Conservation (phyloP, 1,140 invertebrate genomes). For the Drosophila micromelanica region DNA sequence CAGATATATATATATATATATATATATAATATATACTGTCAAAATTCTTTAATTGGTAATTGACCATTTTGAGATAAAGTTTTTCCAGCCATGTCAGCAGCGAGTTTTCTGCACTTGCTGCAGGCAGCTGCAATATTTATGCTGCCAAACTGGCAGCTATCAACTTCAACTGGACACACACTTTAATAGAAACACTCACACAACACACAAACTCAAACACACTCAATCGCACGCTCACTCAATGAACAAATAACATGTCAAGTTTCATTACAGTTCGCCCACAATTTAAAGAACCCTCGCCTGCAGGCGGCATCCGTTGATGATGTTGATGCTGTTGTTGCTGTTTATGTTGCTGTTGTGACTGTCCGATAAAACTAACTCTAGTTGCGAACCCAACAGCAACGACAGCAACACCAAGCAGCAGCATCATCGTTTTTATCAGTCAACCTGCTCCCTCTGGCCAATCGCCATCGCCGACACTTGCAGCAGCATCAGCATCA, state of each 20-base stretch:
- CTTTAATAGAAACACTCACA: slow-evolving; percentile 3
- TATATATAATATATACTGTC: no score
- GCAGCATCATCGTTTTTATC: slow-evolving; percentile 69
- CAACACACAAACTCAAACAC: slow-evolving; percentile 18
- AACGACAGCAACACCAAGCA: slow-evolving; percentile 30
- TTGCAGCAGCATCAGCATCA: slow-evolving; percentile 39
- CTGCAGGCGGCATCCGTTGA: slow-evolving; percentile 21
- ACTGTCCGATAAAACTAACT: slow-evolving; percentile 55
- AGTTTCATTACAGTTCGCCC: slow-evolving; percentile 74
- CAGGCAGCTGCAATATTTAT: slow-evolving; percentile 52
- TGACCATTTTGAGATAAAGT: slow-evolving; percentile 18
- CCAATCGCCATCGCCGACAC: slow-evolving; percentile 45
- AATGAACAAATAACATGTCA: slow-evolving; percentile 84
- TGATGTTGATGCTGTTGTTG: slow-evolving; percentile 19
- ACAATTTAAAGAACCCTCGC: slow-evolving; percentile 58
- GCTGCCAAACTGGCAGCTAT: slow-evolving; percentile 27
- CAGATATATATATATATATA: no score
- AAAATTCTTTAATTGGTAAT: neutral
- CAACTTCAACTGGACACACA: slow-evolving; percentile 15
- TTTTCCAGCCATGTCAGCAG: slow-evolving; percentile 26
- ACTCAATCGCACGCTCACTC: slow-evolving; percentile 57
- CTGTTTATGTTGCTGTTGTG: slow-evolving; percentile 13
- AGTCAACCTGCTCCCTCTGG: slow-evolving; percentile 59
- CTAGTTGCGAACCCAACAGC: slow-evolving; percentile 24
- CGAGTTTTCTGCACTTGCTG: slow-evolving; percentile 33